These are phyloP conservation scores for Ptychoptera albimana DNA, from an alignment of 2,888 invertebrate genomes.

Conservation along the genomic window DNA sequence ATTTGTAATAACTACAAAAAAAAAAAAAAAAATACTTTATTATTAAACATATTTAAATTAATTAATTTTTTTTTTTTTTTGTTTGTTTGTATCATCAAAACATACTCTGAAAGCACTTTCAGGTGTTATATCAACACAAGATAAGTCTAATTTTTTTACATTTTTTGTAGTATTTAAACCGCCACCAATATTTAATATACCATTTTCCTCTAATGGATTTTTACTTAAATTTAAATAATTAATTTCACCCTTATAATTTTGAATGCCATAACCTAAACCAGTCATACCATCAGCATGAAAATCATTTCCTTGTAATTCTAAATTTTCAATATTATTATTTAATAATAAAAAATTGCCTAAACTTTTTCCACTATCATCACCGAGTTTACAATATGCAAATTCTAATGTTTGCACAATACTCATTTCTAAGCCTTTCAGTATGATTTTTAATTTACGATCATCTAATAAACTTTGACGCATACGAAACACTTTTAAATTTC, in stretches of 20 bases:
- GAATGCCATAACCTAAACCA: conserved; percentile 2
- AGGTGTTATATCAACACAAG: conserved; percentile 3
- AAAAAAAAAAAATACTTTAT: no score
- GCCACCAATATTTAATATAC: conserved; percentile 4
- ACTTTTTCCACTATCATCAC: conserved; percentile 5
- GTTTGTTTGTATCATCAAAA: no score
- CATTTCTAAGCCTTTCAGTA: conserved; percentile 2
- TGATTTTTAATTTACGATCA: conserved; percentile 7
- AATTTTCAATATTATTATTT: not conserved
- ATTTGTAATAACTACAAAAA: not conserved
- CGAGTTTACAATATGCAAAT: conserved; percentile 7
- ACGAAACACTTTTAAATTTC: conserved; percentile 2
- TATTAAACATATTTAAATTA: not conserved
- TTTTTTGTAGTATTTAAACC: conserved; percentile 3
- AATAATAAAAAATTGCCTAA: conserved; percentile 3
- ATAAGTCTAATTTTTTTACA: conserved; percentile 6
- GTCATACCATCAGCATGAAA: conserved; percentile 1
- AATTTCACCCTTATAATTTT: conserved; percentile 4
- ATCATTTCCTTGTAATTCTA: conserved; percentile 8
- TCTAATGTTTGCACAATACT: conserved; percentile 4
- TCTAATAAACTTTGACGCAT: conserved; percentile 6
- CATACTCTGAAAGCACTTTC: not conserved
- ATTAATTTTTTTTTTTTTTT: no score
- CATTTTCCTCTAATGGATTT: conserved; percentile 7
- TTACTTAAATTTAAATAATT: conserved; percentile 7